These are phyloP conservation scores for Clanis bilineata DNA, from an alignment of 2,888 invertebrate species.

Conservation along the genomic window DNA sequence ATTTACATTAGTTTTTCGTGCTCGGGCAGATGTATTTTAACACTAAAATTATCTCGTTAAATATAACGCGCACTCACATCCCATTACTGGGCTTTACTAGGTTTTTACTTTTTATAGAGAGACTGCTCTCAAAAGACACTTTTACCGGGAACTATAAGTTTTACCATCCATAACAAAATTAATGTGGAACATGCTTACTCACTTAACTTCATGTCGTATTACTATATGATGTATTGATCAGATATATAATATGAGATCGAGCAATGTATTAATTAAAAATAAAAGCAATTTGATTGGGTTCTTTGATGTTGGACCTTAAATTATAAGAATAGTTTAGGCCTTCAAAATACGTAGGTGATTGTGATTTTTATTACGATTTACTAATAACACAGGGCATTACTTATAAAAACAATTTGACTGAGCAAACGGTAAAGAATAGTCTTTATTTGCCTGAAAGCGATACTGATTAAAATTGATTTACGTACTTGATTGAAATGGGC, in stretches of 20 bases:
- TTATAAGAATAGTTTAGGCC: too few species aligned
- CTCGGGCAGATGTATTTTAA: background rate
- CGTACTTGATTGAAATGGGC: background rate
- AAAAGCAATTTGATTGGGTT: slow-evolving; percentile 1
- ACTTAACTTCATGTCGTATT: slow-evolving; percentile 3
- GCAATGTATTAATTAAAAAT: slow-evolving; percentile 3
- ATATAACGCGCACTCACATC: background rate
- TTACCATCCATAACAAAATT: slow-evolving; percentile 9
- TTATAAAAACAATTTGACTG: too few species aligned
- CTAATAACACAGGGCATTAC: too few species aligned
- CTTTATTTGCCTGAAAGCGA: too few species aligned
- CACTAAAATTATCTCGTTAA: background rate
- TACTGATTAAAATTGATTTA: background rate
- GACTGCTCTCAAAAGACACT: background rate
- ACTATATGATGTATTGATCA: background rate
- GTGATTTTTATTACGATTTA: too few species aligned
- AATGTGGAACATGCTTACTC: slow-evolving; percentile 6
- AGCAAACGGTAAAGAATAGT: too few species aligned
- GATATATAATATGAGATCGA: background rate
- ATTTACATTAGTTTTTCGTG: too few species aligned
- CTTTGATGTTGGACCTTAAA: background rate
- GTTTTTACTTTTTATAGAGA: slow-evolving; percentile 6
- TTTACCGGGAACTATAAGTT: background rate
- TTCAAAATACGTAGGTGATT: too few species aligned
- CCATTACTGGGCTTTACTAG: background rate